These are phyloP conservation scores for Euproctis similis DNA, from an alignment of 2,888 invertebrate species.

Conservation along the genomic window DNA sequence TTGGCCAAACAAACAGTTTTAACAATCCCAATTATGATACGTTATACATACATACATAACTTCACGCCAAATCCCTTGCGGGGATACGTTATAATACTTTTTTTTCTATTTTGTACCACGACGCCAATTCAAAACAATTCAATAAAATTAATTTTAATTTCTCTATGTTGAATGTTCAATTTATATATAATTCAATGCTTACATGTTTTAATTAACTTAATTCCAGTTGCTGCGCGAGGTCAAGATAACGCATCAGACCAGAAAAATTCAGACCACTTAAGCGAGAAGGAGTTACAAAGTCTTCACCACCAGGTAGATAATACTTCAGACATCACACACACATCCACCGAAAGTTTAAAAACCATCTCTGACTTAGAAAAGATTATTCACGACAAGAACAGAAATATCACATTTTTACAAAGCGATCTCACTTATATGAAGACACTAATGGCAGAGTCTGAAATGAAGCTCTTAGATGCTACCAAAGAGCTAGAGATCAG, in stretches of 20 bases:
- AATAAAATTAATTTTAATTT: too few relatives aligned
- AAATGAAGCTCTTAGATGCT: conserved; percentile 54
- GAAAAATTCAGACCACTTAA: conserved; percentile 27
- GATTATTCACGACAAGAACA: conserved; percentile 59
- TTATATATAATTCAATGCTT: too few relatives aligned
- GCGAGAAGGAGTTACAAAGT: conserved; percentile 34
- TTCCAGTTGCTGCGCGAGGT: conserved; percentile 39
- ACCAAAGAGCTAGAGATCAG: conserved; percentile 52
- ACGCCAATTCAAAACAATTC: too few relatives aligned
- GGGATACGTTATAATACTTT: too few relatives aligned
- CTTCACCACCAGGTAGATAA: conserved; percentile 60
- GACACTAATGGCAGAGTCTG: conserved; percentile 57
- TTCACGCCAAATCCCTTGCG: too few relatives aligned
- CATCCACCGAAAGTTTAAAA: conserved; percentile 54
- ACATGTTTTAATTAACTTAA: not conserved
- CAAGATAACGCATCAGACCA: conserved; percentile 35
- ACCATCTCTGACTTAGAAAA: conserved; percentile 63
- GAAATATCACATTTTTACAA: conserved; percentile 55
- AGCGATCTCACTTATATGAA: conserved; percentile 56
- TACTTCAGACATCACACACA: conserved; percentile 51
- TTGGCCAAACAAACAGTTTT: too few relatives aligned
- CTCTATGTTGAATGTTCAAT: not conserved
- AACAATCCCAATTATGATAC: too few relatives aligned
- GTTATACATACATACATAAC: too few relatives aligned
- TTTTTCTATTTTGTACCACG: too few relatives aligned